Evolutionary conservation across 2,888 invertebrate genomes (phyloP), one percentile per base, ranked within the genome.

Genomic region (Netelia melanura): DNA sequence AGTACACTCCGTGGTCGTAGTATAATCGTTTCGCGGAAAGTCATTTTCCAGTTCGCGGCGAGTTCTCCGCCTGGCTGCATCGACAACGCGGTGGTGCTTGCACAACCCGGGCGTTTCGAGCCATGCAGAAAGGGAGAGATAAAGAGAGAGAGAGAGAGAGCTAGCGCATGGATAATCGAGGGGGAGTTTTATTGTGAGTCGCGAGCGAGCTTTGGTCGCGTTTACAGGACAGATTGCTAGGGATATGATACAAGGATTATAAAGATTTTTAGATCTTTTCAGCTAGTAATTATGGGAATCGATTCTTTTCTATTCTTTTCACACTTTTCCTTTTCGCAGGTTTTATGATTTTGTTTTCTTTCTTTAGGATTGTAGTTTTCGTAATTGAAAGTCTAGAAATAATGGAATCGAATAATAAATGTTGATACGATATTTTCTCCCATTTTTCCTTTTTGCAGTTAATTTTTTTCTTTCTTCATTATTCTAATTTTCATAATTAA

Each of bases 21-120:
- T 86, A 83, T 91, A 92, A 92, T 91, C 89, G 90, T 86, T 92
- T 91, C 91, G 89, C 86, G 89, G 91, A 91, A 92, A 91, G 88
- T 87, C 84, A 88, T 90, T 91, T 91, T 89, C 90, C 90, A 87
- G 85, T 88, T 88, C 79, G 87, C 84, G 84, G 81, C 83, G 83
- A 84, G 74, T 78, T 75, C 54, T 70, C 25, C 78, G 77, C 44
- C 81, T 74, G 48, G 84, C 23, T 78, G 84, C 56, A 84, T 84
- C 81, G 78, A 74, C 77, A 38, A 74, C 61, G 67, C 68, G 68
- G 38, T 71, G 70, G 64, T 61, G 65, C 54, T 54, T 64, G 65
- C 64, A 64, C 62, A 72, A 79, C 38, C 64, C 17, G 64, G 71
- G 3, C 64, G 43, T 11, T 52, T 10, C 43, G 61, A 61, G 25